Evolutionary conservation across 2,888 invertebrate species (phyloP).

Genomic region (Brachypalpus laphriformis): DNA sequence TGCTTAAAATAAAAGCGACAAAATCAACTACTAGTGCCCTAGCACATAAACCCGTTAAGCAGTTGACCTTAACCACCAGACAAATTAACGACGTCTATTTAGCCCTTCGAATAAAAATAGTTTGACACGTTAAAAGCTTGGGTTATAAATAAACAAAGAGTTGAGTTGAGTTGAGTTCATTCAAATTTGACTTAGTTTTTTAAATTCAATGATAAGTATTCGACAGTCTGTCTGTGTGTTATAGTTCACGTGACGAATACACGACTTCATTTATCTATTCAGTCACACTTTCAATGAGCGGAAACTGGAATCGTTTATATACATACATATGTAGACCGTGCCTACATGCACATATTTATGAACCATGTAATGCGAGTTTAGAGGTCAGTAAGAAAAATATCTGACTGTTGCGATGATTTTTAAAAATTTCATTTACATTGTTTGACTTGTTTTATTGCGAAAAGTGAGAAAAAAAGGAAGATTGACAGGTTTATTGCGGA

Average conservation of each 20-base stretch:
- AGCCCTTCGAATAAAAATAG: too few species aligned
- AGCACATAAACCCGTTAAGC: too few species aligned
- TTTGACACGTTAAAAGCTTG: too few species aligned
- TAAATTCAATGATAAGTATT: background rate
- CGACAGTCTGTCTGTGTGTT: too few species aligned
- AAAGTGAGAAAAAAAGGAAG: background rate
- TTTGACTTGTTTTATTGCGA: background rate
- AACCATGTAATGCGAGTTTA: background rate
- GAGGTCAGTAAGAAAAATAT: background rate
- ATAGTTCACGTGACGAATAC: conserved; percentile 24
- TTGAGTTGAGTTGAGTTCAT: background rate
- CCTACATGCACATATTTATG: too few species aligned
- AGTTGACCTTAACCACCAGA: too few species aligned
- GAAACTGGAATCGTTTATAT: background rate
- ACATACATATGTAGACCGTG: background rate
- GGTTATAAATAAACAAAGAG: too few species aligned
- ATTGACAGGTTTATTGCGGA: too few species aligned
- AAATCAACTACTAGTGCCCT: too few species aligned
- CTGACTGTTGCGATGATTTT: too few species aligned
- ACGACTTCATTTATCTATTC: conserved; percentile 6
- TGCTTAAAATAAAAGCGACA: too few species aligned
- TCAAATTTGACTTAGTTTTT: conserved; percentile 25
- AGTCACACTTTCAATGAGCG: background rate
- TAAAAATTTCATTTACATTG: background rate
- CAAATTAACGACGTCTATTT: too few species aligned